These are phyloP conservation scores for Aphelenchoides besseyi DNA, from an alignment of 1,140 invertebrate species.

Conservation along the genomic window DNA sequence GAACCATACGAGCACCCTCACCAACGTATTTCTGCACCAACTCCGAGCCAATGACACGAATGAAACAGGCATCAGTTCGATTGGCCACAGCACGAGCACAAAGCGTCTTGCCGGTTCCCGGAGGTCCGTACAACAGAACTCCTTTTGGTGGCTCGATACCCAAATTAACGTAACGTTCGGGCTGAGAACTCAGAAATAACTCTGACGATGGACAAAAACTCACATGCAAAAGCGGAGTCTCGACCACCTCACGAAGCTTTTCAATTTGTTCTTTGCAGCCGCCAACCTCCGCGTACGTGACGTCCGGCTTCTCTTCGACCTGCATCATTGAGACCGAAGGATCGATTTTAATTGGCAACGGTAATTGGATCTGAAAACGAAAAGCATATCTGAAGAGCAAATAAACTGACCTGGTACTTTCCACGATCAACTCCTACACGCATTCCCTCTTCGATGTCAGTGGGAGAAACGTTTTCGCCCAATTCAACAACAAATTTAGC, in stretches of 20 bases:
- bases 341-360: not conserved
- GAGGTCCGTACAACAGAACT: slow-evolving; percentile 90
- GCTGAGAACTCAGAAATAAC: slow-evolving; percentile 73
- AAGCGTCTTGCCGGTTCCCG: too few relatives aligned
- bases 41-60: slow-evolving; percentile 86
- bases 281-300: slow-evolving; percentile 98
- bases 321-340: slow-evolving; percentile 72
- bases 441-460: slow-evolving; percentile 99
- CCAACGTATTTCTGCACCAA: slow-evolving; percentile 99
- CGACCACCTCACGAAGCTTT: slow-evolving; percentile 71
- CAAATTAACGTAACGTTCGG: slow-evolving; percentile 94
- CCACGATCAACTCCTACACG: slow-evolving; percentile 74
- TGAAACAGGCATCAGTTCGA: slow-evolving; percentile 95
- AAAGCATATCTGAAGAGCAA: too few relatives aligned
- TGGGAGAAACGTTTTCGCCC: slow-evolving; percentile 96
- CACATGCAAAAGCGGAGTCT: slow-evolving; percentile 83
- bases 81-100: slow-evolving; percentile 94
- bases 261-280: slow-evolving; percentile 96
- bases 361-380: not conserved
- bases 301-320: slow-evolving; percentile 94
- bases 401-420: too few relatives aligned
- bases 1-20: slow-evolving; percentile 92
- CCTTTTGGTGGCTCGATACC: slow-evolving; percentile 98
- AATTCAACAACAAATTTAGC: slow-evolving; percentile 99
- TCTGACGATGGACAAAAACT: not conserved